Evolutionary conservation across 2,113 vertebrate genomes (phyloP).

Genomic region (Psilopsiagon aymara): DNA sequence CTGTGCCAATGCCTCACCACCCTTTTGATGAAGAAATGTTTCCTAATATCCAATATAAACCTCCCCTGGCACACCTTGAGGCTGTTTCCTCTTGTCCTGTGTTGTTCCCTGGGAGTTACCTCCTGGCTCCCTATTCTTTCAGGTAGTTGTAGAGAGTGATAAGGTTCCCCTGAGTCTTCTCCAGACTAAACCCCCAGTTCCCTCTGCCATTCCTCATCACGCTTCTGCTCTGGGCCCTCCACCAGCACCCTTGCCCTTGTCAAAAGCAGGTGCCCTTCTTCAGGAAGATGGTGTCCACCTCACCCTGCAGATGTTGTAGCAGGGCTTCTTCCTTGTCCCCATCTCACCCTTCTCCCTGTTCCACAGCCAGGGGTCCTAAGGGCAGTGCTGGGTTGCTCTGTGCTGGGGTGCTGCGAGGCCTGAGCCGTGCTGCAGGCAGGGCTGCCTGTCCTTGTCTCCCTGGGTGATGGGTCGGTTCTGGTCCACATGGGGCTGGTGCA

Average conservation of each 20-base stretch:
- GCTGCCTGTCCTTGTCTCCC: background rate
- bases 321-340: background rate
- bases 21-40: background rate
- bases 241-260: background rate
- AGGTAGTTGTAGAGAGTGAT: background rate
- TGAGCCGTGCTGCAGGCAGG: rapidly evolving
- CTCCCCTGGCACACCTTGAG: background rate
- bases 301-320: background rate
- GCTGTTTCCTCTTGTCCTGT: background rate
- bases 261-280: background rate
- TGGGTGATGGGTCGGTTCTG: rapidly evolving
- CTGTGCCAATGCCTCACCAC: background rate
- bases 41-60: background rate
- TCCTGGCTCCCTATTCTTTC: background rate
- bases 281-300: background rate
- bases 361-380: background rate
- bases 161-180: background rate
- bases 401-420: rapidly evolving
- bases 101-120: background rate
- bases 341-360: rapidly evolving
- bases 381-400: background rate
- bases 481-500: rapidly evolving
- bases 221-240: background rate
- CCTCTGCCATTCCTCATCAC: background rate
- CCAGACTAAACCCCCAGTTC: background rate